These are phyloP conservation scores for Parus major DNA, from an alignment of 2,113 vertebrate genomes.

Conservation along the genomic window DNA sequence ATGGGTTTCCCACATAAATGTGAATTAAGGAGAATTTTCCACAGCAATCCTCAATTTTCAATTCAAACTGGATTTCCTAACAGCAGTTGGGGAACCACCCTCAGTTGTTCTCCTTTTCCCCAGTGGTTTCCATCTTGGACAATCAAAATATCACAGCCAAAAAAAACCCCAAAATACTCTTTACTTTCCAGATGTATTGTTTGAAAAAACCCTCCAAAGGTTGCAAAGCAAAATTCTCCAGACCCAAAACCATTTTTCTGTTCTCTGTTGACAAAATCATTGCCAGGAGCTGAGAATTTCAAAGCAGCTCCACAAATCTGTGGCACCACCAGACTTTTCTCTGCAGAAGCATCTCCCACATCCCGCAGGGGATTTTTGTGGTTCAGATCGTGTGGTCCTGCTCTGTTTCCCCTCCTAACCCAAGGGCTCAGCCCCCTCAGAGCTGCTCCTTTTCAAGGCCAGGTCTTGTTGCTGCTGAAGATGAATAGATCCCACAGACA, in stretches of 20 bases:
- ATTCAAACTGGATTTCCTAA: neutral
- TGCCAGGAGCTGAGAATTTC: neutral
- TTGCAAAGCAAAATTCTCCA: neutral
- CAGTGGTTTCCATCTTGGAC: neutral
- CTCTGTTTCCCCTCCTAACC: neutral
- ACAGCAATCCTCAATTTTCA: neutral
- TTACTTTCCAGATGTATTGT: neutral
- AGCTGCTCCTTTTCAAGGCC: neutral
- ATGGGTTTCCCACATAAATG: neutral
- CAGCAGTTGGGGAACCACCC: neutral
- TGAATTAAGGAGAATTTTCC: neutral
- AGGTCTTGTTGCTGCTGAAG: neutral
- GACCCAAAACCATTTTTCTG: neutral
- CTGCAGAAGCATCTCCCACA: neutral
- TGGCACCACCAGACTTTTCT: neutral
- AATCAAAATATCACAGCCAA: neutral
- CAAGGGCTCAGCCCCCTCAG: neutral
- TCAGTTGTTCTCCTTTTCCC: slow-evolving; percentile 8
- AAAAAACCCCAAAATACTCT: neutral
- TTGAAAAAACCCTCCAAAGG: neutral
- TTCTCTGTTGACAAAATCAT: neutral
- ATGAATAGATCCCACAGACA: too few relatives aligned
- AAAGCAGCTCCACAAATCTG: neutral
- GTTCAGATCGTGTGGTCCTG: neutral
- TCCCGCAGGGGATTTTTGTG: neutral